Percentiles rank a stretch among this genome's conserved stretches.
phyloP scores from a whole-genome alignment of 2,888 invertebrate genomes.

The Baronia brevicornis region DNA sequence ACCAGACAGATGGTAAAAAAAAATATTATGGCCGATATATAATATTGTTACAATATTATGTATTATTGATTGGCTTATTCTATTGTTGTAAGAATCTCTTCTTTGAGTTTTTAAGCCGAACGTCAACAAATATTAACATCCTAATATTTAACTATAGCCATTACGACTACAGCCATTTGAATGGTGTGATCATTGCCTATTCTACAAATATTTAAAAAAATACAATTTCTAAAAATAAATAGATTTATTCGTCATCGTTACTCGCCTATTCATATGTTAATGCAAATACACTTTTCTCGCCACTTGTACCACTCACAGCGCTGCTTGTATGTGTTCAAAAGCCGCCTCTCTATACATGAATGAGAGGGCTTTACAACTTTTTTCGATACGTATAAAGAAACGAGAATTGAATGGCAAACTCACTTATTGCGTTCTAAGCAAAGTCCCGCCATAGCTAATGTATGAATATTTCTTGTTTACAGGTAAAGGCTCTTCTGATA shows the following conservation, averaged over 20 bases:
- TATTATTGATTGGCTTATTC: too few relatives aligned
- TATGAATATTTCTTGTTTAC: conserved; percentile 32
- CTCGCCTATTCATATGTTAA: conserved; percentile 15
- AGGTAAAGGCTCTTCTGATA: conserved; percentile 25
- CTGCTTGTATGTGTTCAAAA: conserved; percentile 32
- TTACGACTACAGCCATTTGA: too few relatives aligned
- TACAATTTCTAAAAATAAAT: conserved; percentile 1
- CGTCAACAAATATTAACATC: too few relatives aligned
- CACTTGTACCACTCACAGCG: conserved; percentile 21
- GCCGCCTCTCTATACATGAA: conserved; percentile 38
- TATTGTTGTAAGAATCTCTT: too few relatives aligned
- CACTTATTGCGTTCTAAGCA: conserved; percentile 25
- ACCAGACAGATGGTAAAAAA: too few relatives aligned
- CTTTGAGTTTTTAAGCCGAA: too few relatives aligned
- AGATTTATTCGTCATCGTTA: conserved; percentile 11
- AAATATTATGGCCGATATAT: too few relatives aligned
- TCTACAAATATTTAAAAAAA: too few relatives aligned
- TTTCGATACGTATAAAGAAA: conserved; percentile 31
- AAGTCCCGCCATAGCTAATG: conserved; percentile 25
- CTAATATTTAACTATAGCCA: too few relatives aligned
- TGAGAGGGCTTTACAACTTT: conserved; percentile 41
- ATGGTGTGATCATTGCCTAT: too few relatives aligned
- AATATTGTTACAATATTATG: too few relatives aligned
- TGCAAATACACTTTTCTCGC: conserved; percentile 20
- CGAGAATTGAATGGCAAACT: conserved; percentile 29